Percentiles rank a stretch among this genome's conserved stretches.
Conservation (phyloP, 2,113 vertebrate species). For the Zapornia atra region DNA sequence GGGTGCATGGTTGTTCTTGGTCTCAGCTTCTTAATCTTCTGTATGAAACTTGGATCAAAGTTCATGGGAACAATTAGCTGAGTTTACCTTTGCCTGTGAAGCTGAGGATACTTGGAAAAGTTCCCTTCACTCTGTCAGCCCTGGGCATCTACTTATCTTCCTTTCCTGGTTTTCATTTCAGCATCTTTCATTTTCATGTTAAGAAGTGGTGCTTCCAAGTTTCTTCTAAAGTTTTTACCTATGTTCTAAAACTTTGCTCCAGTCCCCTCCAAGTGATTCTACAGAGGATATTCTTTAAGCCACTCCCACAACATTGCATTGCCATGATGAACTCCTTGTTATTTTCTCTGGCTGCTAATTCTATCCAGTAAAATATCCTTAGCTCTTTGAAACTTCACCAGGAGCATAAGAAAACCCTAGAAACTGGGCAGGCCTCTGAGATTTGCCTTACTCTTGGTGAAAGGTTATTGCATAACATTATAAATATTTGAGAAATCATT, state of each 20-base stretch:
- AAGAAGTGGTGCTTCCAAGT: background rate
- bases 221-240: background rate
- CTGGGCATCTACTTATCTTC: background rate
- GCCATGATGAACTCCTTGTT: background rate
- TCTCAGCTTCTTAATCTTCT: background rate
- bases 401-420: background rate
- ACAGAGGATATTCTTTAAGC: background rate
- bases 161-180: background rate
- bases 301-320: background rate
- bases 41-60: background rate
- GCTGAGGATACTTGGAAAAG: background rate
- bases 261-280: background rate
- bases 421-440: background rate
- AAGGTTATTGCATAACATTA: accelerated
- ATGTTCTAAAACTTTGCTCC: background rate
- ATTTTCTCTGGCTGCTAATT: background rate
- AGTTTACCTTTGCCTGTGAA: background rate
- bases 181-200: background rate
- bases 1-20: background rate
- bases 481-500: background rate
- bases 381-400: background rate
- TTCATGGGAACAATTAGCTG: background rate
- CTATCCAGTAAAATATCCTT: background rate
- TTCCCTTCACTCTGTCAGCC: background rate
- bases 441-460: background rate